Conservation (phyloP, 2,113 vertebrate genomes). For the Calyptomena viridis region DNA sequence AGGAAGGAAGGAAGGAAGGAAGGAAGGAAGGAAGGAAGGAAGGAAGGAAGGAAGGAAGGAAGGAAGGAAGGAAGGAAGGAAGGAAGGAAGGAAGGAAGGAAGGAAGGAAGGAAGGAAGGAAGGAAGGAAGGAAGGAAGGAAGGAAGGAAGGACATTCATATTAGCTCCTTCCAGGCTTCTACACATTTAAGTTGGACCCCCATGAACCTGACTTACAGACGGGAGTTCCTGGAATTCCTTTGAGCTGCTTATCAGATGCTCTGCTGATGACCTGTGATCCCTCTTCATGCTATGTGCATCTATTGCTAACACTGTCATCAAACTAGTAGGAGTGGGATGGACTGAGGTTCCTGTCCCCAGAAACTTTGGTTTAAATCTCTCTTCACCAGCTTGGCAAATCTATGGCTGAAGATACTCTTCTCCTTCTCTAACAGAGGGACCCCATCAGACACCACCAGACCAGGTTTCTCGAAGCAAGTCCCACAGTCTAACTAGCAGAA, state of each 20-base stretch:
- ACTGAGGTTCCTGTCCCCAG: not conserved
- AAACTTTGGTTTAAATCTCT: not conserved
- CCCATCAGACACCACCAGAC: not conserved
- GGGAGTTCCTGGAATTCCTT: not conserved
- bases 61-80: too few relatives aligned
- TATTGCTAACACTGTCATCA: not conserved
- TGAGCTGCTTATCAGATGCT: not conserved
- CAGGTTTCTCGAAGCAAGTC: not conserved
- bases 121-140: too few relatives aligned
- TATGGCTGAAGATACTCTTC: not conserved
- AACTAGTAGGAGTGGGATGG: not conserved
- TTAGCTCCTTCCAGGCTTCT: not conserved
- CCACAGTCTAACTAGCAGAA: not conserved
- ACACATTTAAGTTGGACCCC: not conserved
- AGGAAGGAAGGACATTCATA: not conserved
- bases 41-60: too few relatives aligned
- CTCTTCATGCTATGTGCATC: not conserved
- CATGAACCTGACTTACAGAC: not conserved
- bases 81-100: too few relatives aligned
- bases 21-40: too few relatives aligned
- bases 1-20: too few relatives aligned
- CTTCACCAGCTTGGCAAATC: not conserved
- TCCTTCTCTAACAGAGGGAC: too few relatives aligned
- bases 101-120: too few relatives aligned
- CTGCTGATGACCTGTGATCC: not conserved